These are phyloP conservation scores for Epinephelus awoara DNA, from an alignment of 2,797 vertebrate genomes.

Conservation along the genomic window DNA sequence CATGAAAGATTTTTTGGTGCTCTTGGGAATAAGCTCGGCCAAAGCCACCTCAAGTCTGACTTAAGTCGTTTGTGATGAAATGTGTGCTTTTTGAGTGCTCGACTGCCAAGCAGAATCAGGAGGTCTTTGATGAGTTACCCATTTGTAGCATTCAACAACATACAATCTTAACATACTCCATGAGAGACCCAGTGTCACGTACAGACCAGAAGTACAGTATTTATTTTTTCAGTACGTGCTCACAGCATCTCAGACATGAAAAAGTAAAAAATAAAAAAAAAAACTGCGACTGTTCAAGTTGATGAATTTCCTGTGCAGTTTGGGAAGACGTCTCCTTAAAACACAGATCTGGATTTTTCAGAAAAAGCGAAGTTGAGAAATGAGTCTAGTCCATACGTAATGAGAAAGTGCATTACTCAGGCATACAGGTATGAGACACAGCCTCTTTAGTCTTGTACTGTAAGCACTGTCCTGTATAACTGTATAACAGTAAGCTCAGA, in stretches of 20 bases:
- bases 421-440: constrained; percentile 47
- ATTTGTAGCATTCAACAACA: constrained; percentile 65
- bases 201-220: constrained; percentile 36
- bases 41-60: constrained; percentile 72
- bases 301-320: constrained; percentile 54
- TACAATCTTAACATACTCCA: constrained; percentile 15
- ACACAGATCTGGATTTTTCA: constrained; percentile 50
- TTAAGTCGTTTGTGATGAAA: constrained; percentile 67
- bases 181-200: constrained; percentile 33
- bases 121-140: constrained; percentile 56
- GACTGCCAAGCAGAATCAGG: constrained; percentile 62
- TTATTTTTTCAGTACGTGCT: constrained; percentile 40
- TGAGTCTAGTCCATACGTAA: constrained; percentile 34
- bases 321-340: constrained; percentile 48
- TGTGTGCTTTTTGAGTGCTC: constrained; percentile 61
- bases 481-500: constrained; percentile 42
- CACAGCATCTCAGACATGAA: constrained; percentile 44
- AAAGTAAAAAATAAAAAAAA: constrained; percentile 42
- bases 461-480: constrained; percentile 47
- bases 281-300: constrained; percentile 29
- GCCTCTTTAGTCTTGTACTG: constrained; percentile 39
- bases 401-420: constrained; percentile 60
- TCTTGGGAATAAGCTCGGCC: constrained; percentile 64
- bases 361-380: constrained; percentile 59
- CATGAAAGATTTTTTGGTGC: constrained; percentile 68